A percentile compares a stretch with the other conserved stretches of the same genome.
phyloP scores from a whole-genome alignment of 2,888 invertebrate species.

The Phyllotreta cruciferae region DNA sequence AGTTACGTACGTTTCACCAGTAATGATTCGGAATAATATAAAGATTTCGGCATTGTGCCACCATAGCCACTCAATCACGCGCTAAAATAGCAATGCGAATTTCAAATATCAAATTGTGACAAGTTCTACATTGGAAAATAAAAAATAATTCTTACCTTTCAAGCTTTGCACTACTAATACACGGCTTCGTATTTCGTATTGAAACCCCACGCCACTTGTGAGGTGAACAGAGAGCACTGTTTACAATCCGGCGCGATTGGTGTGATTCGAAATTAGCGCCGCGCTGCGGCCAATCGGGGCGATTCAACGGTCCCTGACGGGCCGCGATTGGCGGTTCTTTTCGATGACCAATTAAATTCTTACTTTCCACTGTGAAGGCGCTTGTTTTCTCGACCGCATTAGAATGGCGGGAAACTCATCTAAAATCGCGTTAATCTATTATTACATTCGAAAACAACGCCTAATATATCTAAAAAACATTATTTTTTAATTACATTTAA shows the following conservation, averaged over 20 bases:
- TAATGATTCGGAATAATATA: constrained; percentile 42
- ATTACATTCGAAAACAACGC: too few relatives aligned
- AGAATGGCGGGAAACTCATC: constrained; percentile 37
- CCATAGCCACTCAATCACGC: constrained; percentile 49
- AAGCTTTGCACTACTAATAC: constrained; percentile 66
- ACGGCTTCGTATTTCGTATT: constrained; percentile 70
- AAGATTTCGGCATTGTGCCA: constrained; percentile 42
- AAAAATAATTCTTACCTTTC: constrained; percentile 68
- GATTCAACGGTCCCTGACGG: constrained; percentile 61
- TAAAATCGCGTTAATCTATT: too few relatives aligned
- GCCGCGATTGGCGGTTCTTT: constrained; percentile 64
- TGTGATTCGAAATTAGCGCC: constrained; percentile 67
- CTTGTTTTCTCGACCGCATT: constrained; percentile 35
- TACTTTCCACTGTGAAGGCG: constrained; percentile 55
- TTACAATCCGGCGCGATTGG: constrained; percentile 61
- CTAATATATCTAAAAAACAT: not conserved
- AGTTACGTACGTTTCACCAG: constrained; percentile 43
- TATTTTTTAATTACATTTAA: constrained; percentile 2
- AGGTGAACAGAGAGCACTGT: constrained; percentile 64
- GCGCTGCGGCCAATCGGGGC: constrained; percentile 64
- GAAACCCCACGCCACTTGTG: constrained; percentile 70
- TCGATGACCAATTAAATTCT: constrained; percentile 45
- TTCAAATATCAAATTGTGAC: constrained; percentile 62
- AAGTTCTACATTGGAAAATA: constrained; percentile 62
- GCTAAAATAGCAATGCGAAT: constrained; percentile 53